Evolutionary conservation across 2,797 vertebrate species (phyloP).

Genomic region (Heteromormyrus szaboi): DNA sequence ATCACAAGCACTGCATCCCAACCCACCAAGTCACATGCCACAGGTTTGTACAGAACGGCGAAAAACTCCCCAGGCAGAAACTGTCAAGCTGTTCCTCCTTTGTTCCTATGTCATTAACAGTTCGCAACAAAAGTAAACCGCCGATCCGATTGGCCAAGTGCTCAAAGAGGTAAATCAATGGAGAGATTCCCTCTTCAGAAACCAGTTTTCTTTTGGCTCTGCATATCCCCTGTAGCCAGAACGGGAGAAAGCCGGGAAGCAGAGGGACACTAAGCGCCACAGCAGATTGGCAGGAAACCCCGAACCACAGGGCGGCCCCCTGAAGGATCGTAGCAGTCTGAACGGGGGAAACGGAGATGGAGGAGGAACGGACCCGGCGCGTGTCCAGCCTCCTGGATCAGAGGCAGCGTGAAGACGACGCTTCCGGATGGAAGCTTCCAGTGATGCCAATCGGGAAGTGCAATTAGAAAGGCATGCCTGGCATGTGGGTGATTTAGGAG

Average conservation of each 20-base stretch:
- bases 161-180: neutral
- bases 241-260: neutral
- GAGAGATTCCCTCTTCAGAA: neutral
- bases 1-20: neutral
- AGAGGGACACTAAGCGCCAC: neutral
- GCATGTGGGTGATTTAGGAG: neutral
- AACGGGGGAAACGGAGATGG: neutral
- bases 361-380: neutral
- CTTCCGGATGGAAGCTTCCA: neutral
- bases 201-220: neutral
- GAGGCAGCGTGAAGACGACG: neutral
- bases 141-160: neutral
- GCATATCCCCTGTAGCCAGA: neutral
- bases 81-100: neutral
- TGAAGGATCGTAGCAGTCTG: neutral
- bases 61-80: neutral
- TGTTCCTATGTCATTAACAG: no score
- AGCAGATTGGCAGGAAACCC: neutral
- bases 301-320: neutral
- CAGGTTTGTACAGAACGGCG: neutral
- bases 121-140: neutral
- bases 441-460: neutral
- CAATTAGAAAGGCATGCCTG: constrained; percentile 3
- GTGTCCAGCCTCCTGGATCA: neutral
- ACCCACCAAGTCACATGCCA: neutral